phyloP scores from a whole-genome alignment of 1,140 invertebrate species.

The Platyura marginata region DNA sequence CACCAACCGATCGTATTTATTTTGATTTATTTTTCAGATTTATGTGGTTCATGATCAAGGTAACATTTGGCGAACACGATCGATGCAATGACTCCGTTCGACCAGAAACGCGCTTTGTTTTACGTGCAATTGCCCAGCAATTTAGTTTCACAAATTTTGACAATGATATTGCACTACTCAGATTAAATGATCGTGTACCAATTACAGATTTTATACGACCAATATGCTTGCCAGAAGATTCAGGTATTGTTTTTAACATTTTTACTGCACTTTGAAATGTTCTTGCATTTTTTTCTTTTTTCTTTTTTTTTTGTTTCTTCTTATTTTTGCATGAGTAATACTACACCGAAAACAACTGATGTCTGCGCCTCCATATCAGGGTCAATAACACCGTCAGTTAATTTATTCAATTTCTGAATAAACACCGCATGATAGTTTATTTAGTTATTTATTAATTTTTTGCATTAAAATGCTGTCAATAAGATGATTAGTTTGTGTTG shows the following conservation, averaged over 20 bases:
- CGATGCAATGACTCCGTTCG: constrained; percentile 48
- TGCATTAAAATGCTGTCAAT: no score
- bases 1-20: no score
- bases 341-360: no score
- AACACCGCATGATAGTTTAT: no score
- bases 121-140: constrained; percentile 50
- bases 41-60: constrained; percentile 81
- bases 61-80: constrained; percentile 67
- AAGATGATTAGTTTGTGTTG: no score
- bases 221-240: constrained; percentile 42
- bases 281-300: neutral
- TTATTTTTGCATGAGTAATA: constrained; percentile 6
- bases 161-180: constrained; percentile 65
- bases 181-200: constrained; percentile 54
- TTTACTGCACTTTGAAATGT: neutral
- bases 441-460: no score
- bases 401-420: no score
- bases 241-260: no score
- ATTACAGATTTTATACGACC: constrained; percentile 56
- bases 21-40: constrained; percentile 39
- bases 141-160: constrained; percentile 70
- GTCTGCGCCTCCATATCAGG: no score
- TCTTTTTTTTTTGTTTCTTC: neutral
- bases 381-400: no score
- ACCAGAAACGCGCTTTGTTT: constrained; percentile 54